These are phyloP conservation scores for Glossosoma conforme DNA, from an alignment of 1,140 invertebrate genomes.

Conservation along the genomic window DNA sequence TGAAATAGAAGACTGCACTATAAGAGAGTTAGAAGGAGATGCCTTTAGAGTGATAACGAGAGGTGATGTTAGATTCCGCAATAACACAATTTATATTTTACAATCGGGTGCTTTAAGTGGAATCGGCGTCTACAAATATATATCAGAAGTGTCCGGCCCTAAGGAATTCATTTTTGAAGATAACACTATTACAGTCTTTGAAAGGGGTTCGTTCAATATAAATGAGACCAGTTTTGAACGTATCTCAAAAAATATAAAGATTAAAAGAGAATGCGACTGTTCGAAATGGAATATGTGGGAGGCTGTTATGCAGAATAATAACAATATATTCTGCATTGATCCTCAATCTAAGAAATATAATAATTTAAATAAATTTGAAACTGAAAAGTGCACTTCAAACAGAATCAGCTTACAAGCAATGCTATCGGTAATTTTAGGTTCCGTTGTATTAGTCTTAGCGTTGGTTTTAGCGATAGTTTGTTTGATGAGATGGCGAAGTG, in stretches of 20 bases:
- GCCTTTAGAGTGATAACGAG: constrained; percentile 57
- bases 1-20: constrained; percentile 57
- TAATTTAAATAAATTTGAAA: no score
- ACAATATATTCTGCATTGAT: no score
- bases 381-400: no score
- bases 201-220: constrained; percentile 54
- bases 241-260: constrained; percentile 53
- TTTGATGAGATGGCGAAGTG: constrained; percentile 23
- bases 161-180: constrained; percentile 60
- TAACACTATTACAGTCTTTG: constrained; percentile 55
- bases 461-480: constrained; percentile 33
- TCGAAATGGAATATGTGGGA: background rate
- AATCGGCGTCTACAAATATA: constrained; percentile 51
- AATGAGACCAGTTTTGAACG: constrained; percentile 52
- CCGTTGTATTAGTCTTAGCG: no score
- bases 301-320: no score
- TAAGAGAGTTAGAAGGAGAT: constrained; percentile 57
- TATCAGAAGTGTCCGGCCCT: constrained; percentile 34
- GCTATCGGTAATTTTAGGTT: no score
- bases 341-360: no score
- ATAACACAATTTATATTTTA: constrained; percentile 57
- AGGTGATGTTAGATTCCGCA: constrained; percentile 60
- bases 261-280: constrained; percentile 60
- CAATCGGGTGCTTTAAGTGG: constrained; percentile 57
- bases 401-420: no score